Base-by-base conservation (phyloP, 1,140 invertebrate species). In the Cheumatopsyche charites region DNA sequence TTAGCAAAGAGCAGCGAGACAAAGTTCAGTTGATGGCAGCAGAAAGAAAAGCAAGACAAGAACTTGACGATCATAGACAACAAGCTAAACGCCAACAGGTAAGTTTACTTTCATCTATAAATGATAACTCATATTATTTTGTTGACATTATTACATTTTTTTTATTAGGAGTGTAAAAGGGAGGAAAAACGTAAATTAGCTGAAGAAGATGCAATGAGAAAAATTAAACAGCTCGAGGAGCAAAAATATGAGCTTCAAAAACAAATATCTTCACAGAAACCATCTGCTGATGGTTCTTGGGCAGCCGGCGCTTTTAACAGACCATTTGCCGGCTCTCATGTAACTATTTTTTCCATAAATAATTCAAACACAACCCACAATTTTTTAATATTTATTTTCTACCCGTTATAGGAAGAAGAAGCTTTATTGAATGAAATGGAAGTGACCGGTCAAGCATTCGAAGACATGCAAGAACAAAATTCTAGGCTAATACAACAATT, bases 391-490 rank as follows among this genome's bases (percentile, higher is more conserved):
- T 47, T n/a, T 42, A 42, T 42, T 42, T 42, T 42, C 12, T 42
- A 42, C 12, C 12, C 41, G 23, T 42, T 83, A 73, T 80, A 95
- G 90, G 96, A 98, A 81, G 98, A 99, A 82, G 97, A 99, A 81
- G 96, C 96, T 1, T 83, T 99, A 63, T 84, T 99, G 2, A 98
- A 96, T 79, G 98, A 99, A 83, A 98, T 99, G 94, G 98, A 99
- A 82, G 96, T 98, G 0, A 99, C 97, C 0, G 97, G 97, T 0
- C 96, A 98, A 83, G 98, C 98, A 0, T 99, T 98, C 81, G 97
- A 99, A 83, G 97, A 99, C 79, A 98, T 99, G 96, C 97, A 99
- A 82, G 97, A 99, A 79, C 96, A 99, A 82, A 99, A 99, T 84
- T 95, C 94, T 0, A 85, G 97, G 26, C 86, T 99, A 11, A 94